phyloP scores from a whole-genome alignment of 2,888 invertebrate genomes.

The Aphidoletes aphidimyza region DNA sequence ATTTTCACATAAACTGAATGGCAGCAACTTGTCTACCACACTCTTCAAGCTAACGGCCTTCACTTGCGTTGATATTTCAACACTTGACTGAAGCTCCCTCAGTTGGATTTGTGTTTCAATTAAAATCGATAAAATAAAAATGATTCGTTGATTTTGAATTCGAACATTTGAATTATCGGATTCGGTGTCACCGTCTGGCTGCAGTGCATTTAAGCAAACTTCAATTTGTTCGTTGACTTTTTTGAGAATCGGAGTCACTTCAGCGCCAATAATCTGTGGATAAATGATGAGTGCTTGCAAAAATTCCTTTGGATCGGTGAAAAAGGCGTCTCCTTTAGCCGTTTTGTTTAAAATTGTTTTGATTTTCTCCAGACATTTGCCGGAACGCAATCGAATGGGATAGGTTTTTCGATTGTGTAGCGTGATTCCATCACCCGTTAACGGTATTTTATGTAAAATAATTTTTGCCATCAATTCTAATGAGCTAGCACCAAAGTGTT shows the following conservation, averaged over 20 bases:
- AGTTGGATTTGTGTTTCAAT: conserved; percentile 72
- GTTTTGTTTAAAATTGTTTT: conserved; percentile 66
- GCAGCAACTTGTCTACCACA: conserved; percentile 67
- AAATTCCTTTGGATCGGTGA: conserved; percentile 64
- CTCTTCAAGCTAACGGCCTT: conserved; percentile 61
- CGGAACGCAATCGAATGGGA: conserved; percentile 70
- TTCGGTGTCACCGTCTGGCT: conserved; percentile 56
- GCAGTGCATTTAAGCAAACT: conserved; percentile 62
- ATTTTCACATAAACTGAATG: conserved; percentile 65
- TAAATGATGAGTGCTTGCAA: conserved; percentile 61
- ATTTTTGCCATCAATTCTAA: conserved; percentile 75
- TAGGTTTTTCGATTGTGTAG: conserved; percentile 75
- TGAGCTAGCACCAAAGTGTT: conserved; percentile 59
- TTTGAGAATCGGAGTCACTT: conserved; percentile 16
- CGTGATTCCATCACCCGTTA: conserved; percentile 71
- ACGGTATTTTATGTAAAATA: conserved; percentile 74
- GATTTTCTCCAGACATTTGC: conserved; percentile 61
- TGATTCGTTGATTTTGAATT: conserved; percentile 58
- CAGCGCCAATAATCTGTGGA: conserved; percentile 60
- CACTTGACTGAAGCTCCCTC: conserved; percentile 58
- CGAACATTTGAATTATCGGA: conserved; percentile 55
- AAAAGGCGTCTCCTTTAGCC: conserved; percentile 62
- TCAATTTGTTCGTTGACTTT: conserved; percentile 61
- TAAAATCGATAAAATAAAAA: conserved; percentile 71
- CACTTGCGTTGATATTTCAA: conserved; percentile 59